Conservation (phyloP, 2,797 vertebrate species). For the Leptodactylus fallax region DNA sequence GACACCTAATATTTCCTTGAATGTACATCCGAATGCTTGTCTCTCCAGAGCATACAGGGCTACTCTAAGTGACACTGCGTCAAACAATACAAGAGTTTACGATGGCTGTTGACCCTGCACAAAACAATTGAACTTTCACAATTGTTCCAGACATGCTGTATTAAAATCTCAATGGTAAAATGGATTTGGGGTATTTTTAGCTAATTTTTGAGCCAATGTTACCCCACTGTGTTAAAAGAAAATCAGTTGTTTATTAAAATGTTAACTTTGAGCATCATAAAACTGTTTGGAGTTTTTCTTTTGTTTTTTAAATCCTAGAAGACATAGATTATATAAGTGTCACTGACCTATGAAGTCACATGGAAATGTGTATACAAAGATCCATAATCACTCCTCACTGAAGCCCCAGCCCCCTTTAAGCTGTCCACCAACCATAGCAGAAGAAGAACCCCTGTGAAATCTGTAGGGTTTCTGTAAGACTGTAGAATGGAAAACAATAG, state of each 20-base stretch:
- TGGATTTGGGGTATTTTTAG: constrained; percentile 60
- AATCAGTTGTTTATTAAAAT: constrained; percentile 82
- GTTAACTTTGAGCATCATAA: constrained; percentile 69
- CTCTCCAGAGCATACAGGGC: constrained; percentile 9
- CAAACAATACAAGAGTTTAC: constrained; percentile 41
- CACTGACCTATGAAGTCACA: too few relatives aligned
- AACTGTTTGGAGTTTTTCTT: background rate
- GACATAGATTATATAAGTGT: too few relatives aligned
- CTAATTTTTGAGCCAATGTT: constrained; percentile 71
- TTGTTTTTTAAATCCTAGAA: background rate
- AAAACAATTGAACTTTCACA: constrained; percentile 19
- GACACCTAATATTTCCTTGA: constrained; percentile 5
- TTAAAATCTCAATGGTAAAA: constrained; percentile 55
- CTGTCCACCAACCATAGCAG: too few relatives aligned
- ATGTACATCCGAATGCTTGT: constrained; percentile 8
- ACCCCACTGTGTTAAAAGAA: constrained; percentile 72
- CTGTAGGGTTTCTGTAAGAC: too few relatives aligned
- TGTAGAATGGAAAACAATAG: too few relatives aligned
- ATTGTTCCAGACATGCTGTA: constrained; percentile 57
- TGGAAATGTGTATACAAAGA: too few relatives aligned
- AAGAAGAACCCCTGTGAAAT: too few relatives aligned
- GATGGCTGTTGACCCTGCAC: constrained; percentile 46
- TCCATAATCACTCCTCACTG: too few relatives aligned
- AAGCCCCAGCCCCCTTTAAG: too few relatives aligned
- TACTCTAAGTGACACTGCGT: constrained; percentile 31